phyloP scores from a whole-genome alignment of 2,888 invertebrate species.

The Pseudanteris insignis region DNA sequence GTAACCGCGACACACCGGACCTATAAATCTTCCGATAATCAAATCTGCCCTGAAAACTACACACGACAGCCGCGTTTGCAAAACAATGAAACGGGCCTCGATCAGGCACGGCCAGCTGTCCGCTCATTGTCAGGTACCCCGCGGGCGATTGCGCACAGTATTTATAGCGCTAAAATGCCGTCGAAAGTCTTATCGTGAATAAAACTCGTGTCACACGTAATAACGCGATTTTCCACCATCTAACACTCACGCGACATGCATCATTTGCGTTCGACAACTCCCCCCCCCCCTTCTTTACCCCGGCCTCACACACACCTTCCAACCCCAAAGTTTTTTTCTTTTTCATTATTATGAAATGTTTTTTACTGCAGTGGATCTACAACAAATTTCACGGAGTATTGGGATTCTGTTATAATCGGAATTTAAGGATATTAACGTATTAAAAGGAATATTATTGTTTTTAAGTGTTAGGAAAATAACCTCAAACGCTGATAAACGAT shows the following conservation, averaged over 20 bases:
- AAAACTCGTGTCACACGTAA: constrained; percentile 39
- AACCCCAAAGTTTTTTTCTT: too few species aligned
- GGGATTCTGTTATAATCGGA: too few species aligned
- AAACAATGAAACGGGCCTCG: constrained; percentile 38
- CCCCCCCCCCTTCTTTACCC: too few species aligned
- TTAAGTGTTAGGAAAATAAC: too few species aligned
- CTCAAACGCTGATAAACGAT: too few species aligned
- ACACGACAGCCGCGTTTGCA: constrained; percentile 30
- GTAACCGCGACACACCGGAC: constrained; percentile 21
- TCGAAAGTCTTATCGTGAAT: constrained; percentile 35
- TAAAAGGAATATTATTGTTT: too few species aligned
- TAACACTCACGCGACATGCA: constrained; percentile 24
- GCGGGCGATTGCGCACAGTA: constrained; percentile 35
- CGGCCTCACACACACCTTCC: too few species aligned
- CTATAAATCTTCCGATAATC: constrained; percentile 36
- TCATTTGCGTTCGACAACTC: constrained; percentile 12
- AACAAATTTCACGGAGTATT: too few species aligned
- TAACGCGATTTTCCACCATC: constrained; percentile 25
- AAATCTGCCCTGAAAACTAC: constrained; percentile 34
- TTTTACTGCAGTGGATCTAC: too few species aligned
- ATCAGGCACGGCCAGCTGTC: constrained; percentile 41
- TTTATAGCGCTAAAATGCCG: constrained; percentile 34
- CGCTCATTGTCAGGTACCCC: constrained; percentile 40
- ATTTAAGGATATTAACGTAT: too few species aligned
- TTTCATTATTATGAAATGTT: too few species aligned